These are phyloP conservation scores for Erythrocebus patas DNA, from an alignment of 2,113 vertebrate species.

Conservation along the genomic window DNA sequence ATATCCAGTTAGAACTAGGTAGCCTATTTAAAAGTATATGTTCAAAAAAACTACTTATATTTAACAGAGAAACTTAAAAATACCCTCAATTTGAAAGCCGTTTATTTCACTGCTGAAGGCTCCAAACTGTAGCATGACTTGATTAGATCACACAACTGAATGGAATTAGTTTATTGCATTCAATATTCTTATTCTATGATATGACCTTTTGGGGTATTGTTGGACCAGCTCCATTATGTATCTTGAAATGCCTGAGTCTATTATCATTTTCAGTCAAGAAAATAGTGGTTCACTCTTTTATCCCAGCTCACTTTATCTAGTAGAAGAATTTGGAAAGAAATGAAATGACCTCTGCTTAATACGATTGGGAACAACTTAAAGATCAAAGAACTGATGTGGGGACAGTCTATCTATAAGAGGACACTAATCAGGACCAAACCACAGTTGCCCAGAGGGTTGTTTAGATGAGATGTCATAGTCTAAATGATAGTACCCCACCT, in stretches of 20 bases:
- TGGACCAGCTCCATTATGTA: not conserved
- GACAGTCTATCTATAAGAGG: not conserved
- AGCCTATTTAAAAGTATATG: constrained; percentile 28
- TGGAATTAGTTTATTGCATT: not conserved
- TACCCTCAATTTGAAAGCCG: not conserved
- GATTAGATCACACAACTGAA: not conserved
- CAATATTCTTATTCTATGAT: not conserved
- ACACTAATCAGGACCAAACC: not conserved
- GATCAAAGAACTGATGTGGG: not conserved
- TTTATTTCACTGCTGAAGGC: constrained; percentile 40
- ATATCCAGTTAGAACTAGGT: constrained; percentile 55
- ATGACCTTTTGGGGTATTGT: not conserved
- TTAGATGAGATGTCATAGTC: not conserved
- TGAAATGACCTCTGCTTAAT: not conserved
- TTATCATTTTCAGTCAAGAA: not conserved
- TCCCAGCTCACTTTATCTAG: not conserved
- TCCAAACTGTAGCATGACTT: not conserved
- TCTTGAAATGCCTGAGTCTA: not conserved
- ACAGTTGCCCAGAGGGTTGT: not conserved
- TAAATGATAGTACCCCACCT: not conserved
- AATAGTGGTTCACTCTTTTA: not conserved
- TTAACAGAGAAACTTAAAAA: constrained; percentile 46
- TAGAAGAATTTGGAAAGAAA: not conserved
- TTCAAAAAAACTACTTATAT: not conserved
- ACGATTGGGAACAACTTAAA: not conserved